Base-by-base conservation (phyloP, 2,113 vertebrate species). In the Cnemophilus loriae region DNA sequence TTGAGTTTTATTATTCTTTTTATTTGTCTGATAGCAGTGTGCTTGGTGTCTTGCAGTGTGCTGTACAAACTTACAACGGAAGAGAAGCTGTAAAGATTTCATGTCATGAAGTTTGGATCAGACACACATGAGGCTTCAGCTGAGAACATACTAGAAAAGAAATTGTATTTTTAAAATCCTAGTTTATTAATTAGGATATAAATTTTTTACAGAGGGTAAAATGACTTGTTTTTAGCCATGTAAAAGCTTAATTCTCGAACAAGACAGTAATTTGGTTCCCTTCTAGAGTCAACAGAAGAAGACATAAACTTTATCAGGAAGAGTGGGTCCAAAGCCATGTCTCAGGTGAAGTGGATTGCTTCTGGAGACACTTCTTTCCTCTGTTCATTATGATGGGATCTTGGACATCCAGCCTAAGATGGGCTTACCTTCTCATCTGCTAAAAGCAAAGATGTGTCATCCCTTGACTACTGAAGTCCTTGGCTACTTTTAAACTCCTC, bases 1-100 rank as follows among this genome's bases (percentile, higher is more conserved):
- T 78, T 96, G 90, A 96, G 80, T 91, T 96, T 96, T 95, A 93
- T 96, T 94, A 89, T 93, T 90, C 92, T 96, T 95, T 94, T 96
- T 96, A 96, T 96, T 96, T 96, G 80, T 91, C 78, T 95, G 93
- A 86, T 93, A 79, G 84, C 70, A 84, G 27, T 37, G 88, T 90
- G 65, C 56, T 93, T 83, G 75, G 67, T 93, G 39, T 39, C 55
- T 78, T 87, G 63, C 33, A 86, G 53, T 44, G 46, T 86, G 94
- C 90, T 92, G 81, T 70, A 73, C 64, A 87, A 95, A 93, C 67
- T 82, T 64, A 75, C 20, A 93, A 64, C 3, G 13, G 83, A 81
- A 82, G 39, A 90, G 61, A 92, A 92, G 30, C 37, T 79, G 44
- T 78, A 88, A 90, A 86, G 73, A 92, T 56, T 84, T 92, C 69